These are phyloP conservation scores for Tachina grossa DNA, from an alignment of 2,888 invertebrate species.

Conservation along the genomic window DNA sequence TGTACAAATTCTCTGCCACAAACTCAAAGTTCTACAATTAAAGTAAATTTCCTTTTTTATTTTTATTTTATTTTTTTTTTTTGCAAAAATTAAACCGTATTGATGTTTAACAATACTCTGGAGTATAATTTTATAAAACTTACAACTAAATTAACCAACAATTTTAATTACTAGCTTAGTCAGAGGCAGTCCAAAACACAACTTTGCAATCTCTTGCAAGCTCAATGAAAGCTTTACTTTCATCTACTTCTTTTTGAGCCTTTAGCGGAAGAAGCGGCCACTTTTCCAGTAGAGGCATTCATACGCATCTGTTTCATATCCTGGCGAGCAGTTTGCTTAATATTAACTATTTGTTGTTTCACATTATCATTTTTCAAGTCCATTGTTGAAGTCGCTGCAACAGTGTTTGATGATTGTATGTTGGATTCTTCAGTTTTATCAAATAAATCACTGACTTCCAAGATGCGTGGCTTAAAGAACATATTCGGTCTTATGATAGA, in stretches of 20 bases:
- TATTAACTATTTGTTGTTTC: constrained; percentile 78
- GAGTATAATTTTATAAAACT: constrained; percentile 46
- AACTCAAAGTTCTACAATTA: background rate
- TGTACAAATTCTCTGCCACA: background rate
- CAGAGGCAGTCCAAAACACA: constrained; percentile 40
- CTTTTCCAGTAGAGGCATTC: constrained; percentile 67
- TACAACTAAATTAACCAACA: constrained; percentile 57
- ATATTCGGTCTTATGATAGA: constrained; percentile 80
- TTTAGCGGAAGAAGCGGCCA: constrained; percentile 27
- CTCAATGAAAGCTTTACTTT: constrained; percentile 38
- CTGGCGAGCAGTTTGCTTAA: constrained; percentile 77
- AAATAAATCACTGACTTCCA: constrained; percentile 87
- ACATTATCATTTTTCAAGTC: constrained; percentile 75
- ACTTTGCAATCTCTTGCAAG: background rate
- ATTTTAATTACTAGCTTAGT: constrained; percentile 43
- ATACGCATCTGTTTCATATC: constrained; percentile 79
- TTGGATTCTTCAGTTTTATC: constrained; percentile 72
- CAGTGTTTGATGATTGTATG: background rate
- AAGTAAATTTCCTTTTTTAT: background rate
- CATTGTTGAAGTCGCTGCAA: constrained; percentile 55
- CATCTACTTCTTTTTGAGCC: constrained; percentile 76
- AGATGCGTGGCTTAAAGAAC: constrained; percentile 84
- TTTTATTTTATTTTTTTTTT: constrained; percentile 13
- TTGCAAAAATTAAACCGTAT: background rate
- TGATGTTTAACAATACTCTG: constrained; percentile 3